Evolutionary conservation across 1,140 invertebrate genomes (phyloP).

Genomic region (Heliothis virescens): DNA sequence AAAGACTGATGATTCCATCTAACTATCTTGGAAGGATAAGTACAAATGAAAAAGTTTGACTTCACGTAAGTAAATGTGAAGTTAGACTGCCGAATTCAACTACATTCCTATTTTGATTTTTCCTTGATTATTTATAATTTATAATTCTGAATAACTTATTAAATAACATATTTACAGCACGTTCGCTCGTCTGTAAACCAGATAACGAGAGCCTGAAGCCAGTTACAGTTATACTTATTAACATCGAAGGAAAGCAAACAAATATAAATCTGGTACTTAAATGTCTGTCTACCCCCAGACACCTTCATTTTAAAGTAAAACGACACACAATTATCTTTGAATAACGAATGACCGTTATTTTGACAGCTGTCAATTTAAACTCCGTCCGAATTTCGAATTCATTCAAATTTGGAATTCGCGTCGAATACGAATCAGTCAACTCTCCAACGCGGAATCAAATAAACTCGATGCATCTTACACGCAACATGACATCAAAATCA

Average conservation of each 20-base stretch:
- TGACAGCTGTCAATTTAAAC: slow-evolving; percentile 45
- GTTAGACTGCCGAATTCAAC: no score
- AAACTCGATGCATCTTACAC: slow-evolving; percentile 57
- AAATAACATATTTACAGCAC: no score
- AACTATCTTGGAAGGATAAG: no score
- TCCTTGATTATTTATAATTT: no score
- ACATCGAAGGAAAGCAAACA: not conserved
- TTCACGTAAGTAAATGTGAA: no score
- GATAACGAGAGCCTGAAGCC: no score
- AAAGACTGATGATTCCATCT: no score
- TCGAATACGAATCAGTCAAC: slow-evolving; percentile 54
- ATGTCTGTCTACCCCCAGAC: not conserved
- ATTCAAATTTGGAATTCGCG: slow-evolving; percentile 40
- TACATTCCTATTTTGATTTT: no score
- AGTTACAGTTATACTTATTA: not conserved
- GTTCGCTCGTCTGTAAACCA: no score
- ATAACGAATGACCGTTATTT: slow-evolving; percentile 46
- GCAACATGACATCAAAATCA: slow-evolving; percentile 67
- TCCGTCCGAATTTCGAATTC: slow-evolving; percentile 38
- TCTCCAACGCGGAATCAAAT: slow-evolving; percentile 58
- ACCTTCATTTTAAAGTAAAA: slow-evolving; percentile 30
- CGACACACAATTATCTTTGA: slow-evolving; percentile 31
- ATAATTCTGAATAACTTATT: no score
- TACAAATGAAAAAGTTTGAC: no score
- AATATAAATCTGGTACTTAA: not conserved